phyloP scores from a whole-genome alignment of 2,113 vertebrate species.

The Prochilodus magdalenae region DNA sequence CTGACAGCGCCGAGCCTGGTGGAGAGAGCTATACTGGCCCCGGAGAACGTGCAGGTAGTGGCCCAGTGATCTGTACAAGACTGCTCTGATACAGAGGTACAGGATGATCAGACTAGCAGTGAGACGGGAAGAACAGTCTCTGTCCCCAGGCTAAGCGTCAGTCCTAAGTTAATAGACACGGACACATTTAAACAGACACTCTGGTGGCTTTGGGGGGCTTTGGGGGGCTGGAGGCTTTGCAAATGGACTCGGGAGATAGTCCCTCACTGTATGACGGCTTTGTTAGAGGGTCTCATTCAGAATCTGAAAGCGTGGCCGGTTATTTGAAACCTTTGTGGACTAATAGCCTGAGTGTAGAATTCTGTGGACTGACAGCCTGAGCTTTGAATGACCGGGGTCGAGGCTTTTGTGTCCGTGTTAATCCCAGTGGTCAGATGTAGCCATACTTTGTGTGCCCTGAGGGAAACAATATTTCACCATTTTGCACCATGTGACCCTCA shows the following conservation, averaged over 20 bases:
- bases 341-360: neutral
- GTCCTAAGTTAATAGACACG: too few species aligned
- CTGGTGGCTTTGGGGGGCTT: neutral
- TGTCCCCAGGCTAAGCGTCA: neutral
- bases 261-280: too few species aligned
- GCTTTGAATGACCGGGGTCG: neutral
- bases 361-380: neutral
- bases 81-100: neutral
- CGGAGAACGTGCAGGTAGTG: too few species aligned
- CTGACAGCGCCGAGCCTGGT: too few species aligned
- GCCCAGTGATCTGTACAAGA: too few species aligned
- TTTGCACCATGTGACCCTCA: neutral
- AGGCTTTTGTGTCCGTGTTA: too few species aligned
- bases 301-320: neutral
- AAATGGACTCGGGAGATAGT: neutral
- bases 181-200: neutral
- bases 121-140: neutral
- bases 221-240: neutral
- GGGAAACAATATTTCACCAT: neutral
- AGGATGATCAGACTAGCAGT: neutral
- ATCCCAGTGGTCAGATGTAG: too few species aligned
- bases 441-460: neutral
- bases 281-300: too few species aligned
- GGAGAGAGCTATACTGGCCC: too few species aligned
- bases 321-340: neutral